Percentiles rank a stretch among this genome's conserved stretches.
Evolutionary conservation across 2,797 vertebrate species (phyloP).

Genomic region (Hirundo rustica): DNA sequence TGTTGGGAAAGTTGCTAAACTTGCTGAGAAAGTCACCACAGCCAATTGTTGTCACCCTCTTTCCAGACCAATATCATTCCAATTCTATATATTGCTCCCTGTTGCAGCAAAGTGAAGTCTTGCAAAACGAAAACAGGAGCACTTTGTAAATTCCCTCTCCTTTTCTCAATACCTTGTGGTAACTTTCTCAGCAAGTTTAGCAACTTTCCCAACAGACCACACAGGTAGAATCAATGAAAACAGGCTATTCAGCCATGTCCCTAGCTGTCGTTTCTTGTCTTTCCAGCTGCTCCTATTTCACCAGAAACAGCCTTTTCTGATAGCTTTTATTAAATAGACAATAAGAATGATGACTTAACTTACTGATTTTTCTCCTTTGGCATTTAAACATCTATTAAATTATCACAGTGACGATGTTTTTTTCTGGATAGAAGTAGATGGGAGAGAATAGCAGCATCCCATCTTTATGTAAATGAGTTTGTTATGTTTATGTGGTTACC

Average conservation of each 20-base stretch:
- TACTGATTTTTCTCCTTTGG: conserved; percentile 29
- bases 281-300: conserved; percentile 50
- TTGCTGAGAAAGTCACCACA: not conserved
- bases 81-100: not conserved
- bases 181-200: not conserved
- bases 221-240: conserved; percentile 17
- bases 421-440: conserved; percentile 14
- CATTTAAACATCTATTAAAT: conserved; percentile 46
- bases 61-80: not conserved
- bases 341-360: conserved; percentile 53
- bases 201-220: not conserved
- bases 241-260: not conserved
- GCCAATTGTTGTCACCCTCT: not conserved
- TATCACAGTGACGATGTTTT: conserved; percentile 38
- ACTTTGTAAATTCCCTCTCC: not conserved
- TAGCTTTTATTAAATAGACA: conserved; percentile 57
- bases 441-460: conserved; percentile 6
- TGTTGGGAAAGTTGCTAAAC: not conserved
- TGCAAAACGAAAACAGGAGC: not conserved
- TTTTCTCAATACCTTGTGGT: not conserved
- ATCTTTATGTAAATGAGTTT: conserved; percentile 35
- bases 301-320: conserved; percentile 47
- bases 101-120: not conserved
- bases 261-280: conserved; percentile 32
- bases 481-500: conserved; percentile 51